These are phyloP conservation scores for Ariolimax columbianus DNA, from an alignment of 2,888 invertebrate species.

Conservation along the genomic window DNA sequence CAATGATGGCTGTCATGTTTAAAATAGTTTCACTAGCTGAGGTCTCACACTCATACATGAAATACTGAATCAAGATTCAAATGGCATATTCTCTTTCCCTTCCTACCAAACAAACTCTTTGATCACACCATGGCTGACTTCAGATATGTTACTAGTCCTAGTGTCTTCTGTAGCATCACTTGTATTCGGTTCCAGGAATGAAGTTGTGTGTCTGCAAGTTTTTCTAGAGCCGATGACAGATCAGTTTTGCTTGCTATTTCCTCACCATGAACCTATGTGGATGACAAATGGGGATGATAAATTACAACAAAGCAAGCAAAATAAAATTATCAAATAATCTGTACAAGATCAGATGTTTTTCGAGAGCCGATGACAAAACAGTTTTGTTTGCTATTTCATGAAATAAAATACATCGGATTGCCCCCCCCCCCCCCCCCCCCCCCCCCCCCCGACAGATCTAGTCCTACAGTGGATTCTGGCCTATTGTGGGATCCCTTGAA, in stretches of 20 bases:
- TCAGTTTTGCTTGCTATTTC: conserved; percentile 64
- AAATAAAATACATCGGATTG: no score
- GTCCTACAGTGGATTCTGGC: no score
- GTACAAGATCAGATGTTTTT: no score
- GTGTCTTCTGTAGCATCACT: conserved; percentile 70
- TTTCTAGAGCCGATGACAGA: conserved; percentile 61
- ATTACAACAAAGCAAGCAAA: no score
- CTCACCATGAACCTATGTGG: conserved; percentile 74
- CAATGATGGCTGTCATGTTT: no score
- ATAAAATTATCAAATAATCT: no score
- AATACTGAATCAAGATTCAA: not conserved
- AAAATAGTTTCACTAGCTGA: no score
- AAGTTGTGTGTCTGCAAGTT: conserved; percentile 61
- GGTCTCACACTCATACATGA: not conserved
- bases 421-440: no score
- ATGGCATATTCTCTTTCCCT: not conserved
- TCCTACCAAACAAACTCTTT: not conserved
- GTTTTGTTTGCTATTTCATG: no score
- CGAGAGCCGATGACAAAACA: not conserved
- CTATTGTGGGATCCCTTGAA: no score
- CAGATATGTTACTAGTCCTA: conserved; percentile 77
- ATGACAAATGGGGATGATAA: no score
- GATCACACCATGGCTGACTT: conserved; percentile 74
- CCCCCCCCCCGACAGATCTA: no score
- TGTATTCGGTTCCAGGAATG: conserved; percentile 69